Percentiles rank a stretch among this genome's conserved stretches.
Conservation (phyloP, 2,113 vertebrate genomes). For the Rhea americana region DNA sequence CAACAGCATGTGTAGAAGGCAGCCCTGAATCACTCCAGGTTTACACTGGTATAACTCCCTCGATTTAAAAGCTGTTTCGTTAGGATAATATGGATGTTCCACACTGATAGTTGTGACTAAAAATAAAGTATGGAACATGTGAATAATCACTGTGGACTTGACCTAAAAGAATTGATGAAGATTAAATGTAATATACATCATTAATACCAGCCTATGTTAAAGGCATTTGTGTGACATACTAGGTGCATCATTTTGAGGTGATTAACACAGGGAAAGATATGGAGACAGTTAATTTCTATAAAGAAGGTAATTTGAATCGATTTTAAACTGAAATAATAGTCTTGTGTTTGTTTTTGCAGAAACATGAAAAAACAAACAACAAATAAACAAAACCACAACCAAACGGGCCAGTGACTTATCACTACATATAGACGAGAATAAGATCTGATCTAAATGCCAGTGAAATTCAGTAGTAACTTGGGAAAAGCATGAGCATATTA, state of each 20-base stretch:
- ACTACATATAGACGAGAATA: neutral
- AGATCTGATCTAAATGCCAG: neutral
- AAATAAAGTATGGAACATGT: neutral
- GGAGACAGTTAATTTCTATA: neutral
- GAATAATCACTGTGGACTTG: neutral
- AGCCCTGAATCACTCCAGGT: neutral
- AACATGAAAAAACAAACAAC: neutral
- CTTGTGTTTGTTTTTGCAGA: neutral
- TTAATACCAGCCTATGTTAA: neutral
- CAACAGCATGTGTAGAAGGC: neutral
- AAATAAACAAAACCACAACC: neutral
- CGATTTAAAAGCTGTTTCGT: neutral
- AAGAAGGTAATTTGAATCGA: neutral
- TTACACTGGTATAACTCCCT: neutral
- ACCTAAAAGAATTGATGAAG: neutral
- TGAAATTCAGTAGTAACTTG: neutral
- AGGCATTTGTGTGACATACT: neutral
- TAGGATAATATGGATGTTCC: neutral
- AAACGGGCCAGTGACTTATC: neutral
- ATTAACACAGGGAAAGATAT: neutral
- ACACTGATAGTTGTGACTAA: neutral
- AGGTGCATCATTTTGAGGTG: neutral
- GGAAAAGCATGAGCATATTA: neutral
- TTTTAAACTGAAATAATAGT: neutral
- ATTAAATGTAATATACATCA: neutral